Evolutionary conservation across 1,140 invertebrate species (phyloP).

Genomic region (Anagrus nilaparvatae): DNA sequence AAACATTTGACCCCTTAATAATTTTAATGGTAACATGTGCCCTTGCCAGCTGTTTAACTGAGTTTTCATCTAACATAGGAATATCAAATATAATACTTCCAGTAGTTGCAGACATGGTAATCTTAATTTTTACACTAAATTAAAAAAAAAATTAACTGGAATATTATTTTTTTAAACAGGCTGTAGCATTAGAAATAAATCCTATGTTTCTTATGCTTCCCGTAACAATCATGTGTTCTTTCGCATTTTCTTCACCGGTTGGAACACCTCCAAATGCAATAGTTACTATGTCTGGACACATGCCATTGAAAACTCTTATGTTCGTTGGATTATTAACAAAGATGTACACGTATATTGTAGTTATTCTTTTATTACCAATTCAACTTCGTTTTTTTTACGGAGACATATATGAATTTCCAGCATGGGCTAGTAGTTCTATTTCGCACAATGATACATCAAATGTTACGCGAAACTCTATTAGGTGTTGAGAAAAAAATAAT

Average conservation of each 20-base stretch:
- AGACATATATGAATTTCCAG: constrained; percentile 42
- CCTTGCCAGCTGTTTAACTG: constrained; percentile 54
- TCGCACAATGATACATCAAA: too few relatives aligned
- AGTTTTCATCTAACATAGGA: constrained; percentile 76
- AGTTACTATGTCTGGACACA: constrained; percentile 62
- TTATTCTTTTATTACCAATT: constrained; percentile 32
- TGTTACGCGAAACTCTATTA: too few relatives aligned
- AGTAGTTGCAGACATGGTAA: constrained; percentile 67
- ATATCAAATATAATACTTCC: constrained; percentile 77
- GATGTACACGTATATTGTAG: constrained; percentile 28
- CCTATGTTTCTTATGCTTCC: constrained; percentile 84
- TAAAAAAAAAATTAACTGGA: neutral
- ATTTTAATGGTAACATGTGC: constrained; percentile 50
- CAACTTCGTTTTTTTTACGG: too few relatives aligned
- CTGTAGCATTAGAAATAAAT: constrained; percentile 55
- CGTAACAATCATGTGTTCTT: constrained; percentile 68
- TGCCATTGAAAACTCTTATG: constrained; percentile 60
- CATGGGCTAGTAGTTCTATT: too few relatives aligned
- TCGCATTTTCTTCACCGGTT: constrained; percentile 63
- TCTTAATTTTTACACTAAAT: constrained; percentile 38
- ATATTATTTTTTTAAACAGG: constrained; percentile 30
- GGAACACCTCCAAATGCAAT: constrained; percentile 84
- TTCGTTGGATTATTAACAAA: constrained; percentile 32
- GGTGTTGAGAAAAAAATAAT: too few relatives aligned
- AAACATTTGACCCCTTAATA: constrained; percentile 41